A percentile compares a stretch with the other conserved stretches of the same genome.
These are phyloP conservation scores for Argentina silus DNA, from an alignment of 2,797 vertebrate species.

Conservation along the genomic window DNA sequence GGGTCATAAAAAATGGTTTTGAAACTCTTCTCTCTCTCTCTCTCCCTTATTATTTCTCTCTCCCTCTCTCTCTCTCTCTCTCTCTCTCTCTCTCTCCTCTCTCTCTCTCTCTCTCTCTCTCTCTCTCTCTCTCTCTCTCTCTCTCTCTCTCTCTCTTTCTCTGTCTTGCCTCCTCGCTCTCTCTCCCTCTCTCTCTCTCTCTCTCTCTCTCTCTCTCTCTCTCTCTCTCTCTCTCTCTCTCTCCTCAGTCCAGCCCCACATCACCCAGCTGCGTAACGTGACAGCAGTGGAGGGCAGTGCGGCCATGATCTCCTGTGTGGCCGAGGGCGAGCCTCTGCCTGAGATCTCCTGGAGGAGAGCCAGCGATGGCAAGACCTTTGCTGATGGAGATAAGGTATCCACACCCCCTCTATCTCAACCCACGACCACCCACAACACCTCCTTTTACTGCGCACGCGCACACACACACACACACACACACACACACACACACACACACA, in stretches of 20 bases:
- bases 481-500: background rate
- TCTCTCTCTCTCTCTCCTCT: background rate
- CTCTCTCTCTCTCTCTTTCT: background rate
- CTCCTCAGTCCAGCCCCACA: constrained; percentile 71
- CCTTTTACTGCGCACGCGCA: no score
- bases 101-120: background rate
- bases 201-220: constrained; percentile 12
- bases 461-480: background rate
- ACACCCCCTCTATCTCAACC: no score
- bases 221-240: background rate
- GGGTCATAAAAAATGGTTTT: background rate
- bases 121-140: background rate
- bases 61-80: background rate
- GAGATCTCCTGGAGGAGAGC: constrained; percentile 96
- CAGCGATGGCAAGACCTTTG: constrained; percentile 85
- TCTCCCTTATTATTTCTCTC: background rate
- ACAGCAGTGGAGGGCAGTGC: constrained; percentile 92
- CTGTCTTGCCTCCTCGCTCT: background rate
- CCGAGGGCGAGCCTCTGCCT: constrained; percentile 93
- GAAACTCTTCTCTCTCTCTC: background rate
- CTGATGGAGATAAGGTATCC: constrained; percentile 92
- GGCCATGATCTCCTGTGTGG: constrained; percentile 90
- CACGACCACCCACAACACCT: no score
- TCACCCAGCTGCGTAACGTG: constrained; percentile 94
- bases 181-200: background rate